Base-by-base conservation (phyloP, 2,113 vertebrate genomes). In the Plotosus lineatus region DNA sequence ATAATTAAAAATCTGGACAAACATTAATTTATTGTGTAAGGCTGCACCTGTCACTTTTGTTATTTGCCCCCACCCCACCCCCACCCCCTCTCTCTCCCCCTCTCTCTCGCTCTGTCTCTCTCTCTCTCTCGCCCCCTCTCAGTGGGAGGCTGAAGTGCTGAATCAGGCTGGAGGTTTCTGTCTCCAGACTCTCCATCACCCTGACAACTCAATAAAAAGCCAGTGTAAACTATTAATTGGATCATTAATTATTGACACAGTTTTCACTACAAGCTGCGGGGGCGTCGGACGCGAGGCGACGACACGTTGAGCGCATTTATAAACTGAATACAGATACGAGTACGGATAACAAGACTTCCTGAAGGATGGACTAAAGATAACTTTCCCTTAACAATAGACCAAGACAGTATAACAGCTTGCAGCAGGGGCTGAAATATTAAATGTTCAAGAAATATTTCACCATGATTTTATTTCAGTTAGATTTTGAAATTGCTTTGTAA, bases 171-270 rank as follows among this genome's bases (percentile, higher is more conserved):
- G 89, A 81, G 82, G 85, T 89, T 84, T 90, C 85, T 76, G 83
- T 36, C 65, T 83, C 87, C 89, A 84, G 87, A 86, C 86, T 91
- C 91, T 95, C 92, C 90, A 94, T 95, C 94, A 94, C 91, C 92
- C 90, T 95, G 93, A 94, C 93, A 94, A 88, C 88, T 91, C 92
- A 95, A 93, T 94, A 94, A 94, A 95, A 94, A 92, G 83, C 75
- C 90, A 91, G 89, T 94, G 93, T 94, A 94, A 94, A 94, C 90
- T 90, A 92, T 92, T 94, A 95, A 96, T 94, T 94, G 93, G 90
- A 90, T 93, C 93, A 94, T 94, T 94, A 95, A 94, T 95, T 96
- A 95, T 89, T 94, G 92, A 93, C 90, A 87, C 91, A 88, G 63
- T 87, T 89, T 94, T 93, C 90, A 93, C 90, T 91, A 93, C 88